Conservation (phyloP, 2,113 vertebrate genomes). For the Podarcis muralis region DNA sequence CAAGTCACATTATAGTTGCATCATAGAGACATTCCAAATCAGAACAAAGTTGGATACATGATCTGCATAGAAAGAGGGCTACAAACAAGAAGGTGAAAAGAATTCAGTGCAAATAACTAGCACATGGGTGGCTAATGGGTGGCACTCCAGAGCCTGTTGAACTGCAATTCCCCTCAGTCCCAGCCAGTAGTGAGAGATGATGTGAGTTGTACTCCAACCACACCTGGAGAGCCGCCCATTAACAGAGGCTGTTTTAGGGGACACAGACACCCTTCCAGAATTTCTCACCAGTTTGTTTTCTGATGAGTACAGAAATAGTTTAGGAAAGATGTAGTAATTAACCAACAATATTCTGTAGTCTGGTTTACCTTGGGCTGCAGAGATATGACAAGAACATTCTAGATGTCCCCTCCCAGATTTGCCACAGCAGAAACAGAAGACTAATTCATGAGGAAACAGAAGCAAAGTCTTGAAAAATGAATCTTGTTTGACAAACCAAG, state of each 20-base stretch:
- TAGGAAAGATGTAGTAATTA: background rate
- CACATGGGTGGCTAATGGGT: no score
- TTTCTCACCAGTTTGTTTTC: background rate
- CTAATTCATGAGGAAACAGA: background rate
- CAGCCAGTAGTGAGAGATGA: no score
- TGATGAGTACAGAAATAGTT: background rate
- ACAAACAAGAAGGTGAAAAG: background rate
- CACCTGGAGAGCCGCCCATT: no score
- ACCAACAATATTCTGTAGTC: background rate
- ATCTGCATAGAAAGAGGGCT: background rate
- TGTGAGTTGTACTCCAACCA: no score
- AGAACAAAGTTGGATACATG: background rate
- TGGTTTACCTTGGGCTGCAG: background rate
- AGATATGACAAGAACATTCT: background rate
- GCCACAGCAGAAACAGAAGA: background rate
- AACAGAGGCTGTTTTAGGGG: no score
- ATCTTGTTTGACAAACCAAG: background rate
- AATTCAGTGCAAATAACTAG: background rate
- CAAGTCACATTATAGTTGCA: background rate
- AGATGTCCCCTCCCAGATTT: background rate
- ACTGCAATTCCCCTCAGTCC: no score
- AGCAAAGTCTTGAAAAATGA: background rate
- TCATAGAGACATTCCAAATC: background rate
- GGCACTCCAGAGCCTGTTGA: no score
- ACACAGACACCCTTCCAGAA: no score